phyloP scores from a whole-genome alignment of 53 echinoderm and acorn worm species.

The Echinarachnius parma region DNA sequence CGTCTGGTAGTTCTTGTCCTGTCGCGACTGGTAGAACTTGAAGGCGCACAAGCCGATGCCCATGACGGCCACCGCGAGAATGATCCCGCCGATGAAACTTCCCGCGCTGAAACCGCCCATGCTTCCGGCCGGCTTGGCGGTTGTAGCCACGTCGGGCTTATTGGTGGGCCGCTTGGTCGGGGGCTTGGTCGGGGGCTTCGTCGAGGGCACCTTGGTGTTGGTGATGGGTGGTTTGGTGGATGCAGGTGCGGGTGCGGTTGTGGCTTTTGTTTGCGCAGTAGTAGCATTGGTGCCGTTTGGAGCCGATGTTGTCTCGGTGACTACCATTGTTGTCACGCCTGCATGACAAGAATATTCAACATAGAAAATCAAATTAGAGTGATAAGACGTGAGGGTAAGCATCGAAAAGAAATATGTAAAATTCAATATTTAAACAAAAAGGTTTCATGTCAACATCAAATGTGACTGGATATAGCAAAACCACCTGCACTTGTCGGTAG shows the following conservation, averaged over 20 bases:
- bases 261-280: background rate
- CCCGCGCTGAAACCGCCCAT: slow-evolving; percentile 26
- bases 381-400: too few species aligned
- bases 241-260: background rate
- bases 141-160: slow-evolving; percentile 5
- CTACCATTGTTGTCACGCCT: too few species aligned
- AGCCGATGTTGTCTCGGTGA: too few species aligned
- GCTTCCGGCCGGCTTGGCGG: slow-evolving; percentile 1
- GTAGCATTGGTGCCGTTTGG: background rate
- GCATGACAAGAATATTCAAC: too few species aligned
- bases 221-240: slow-evolving; percentile 4
- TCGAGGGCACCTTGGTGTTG: slow-evolving; percentile 14
- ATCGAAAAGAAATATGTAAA: too few species aligned
- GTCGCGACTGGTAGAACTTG: slow-evolving; percentile 39
- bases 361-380: too few species aligned
- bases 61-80: slow-evolving; percentile 24
- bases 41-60: slow-evolving; percentile 36
- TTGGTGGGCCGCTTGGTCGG: background rate
- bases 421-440: too few species aligned
- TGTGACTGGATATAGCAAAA: too few species aligned
- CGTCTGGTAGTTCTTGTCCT: slow-evolving; percentile 46
- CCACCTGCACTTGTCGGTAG: too few species aligned
- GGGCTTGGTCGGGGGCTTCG: background rate
- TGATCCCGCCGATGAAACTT: slow-evolving; percentile 36
- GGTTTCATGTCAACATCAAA: too few species aligned